A percentile compares a stretch with the other conserved stretches of the same genome.
Conservation (phyloP, 2,888 invertebrate genomes). For the Tetragnatha montana region DNA sequence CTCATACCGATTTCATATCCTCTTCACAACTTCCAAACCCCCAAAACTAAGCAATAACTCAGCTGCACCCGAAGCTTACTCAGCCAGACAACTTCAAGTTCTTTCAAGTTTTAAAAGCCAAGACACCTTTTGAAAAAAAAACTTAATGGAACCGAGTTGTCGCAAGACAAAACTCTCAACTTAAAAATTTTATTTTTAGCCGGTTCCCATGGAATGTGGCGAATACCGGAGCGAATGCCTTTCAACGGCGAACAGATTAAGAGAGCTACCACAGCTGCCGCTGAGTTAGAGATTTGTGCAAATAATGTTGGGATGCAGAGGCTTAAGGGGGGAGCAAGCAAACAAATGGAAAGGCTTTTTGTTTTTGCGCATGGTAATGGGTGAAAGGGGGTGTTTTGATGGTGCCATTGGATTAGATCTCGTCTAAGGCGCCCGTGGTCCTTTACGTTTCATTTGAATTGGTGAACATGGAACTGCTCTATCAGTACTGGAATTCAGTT, state of each 20-base stretch:
- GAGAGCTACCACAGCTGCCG: background rate
- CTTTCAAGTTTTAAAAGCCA: background rate
- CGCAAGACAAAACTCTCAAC: background rate
- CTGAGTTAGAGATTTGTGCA: background rate
- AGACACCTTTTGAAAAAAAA: background rate
- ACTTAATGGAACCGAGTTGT: background rate
- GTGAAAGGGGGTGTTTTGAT: background rate
- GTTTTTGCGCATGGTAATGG: background rate
- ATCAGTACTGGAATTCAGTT: no score
- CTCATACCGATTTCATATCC: no score
- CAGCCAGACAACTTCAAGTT: no score
- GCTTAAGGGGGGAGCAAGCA: background rate
- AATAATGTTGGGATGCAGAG: background rate
- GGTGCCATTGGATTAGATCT: background rate
- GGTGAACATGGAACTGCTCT: no score
- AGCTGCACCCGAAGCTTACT: no score
- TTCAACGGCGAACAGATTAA: background rate
- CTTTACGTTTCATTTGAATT: no score
- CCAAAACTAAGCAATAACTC: no score
- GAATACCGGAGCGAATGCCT: background rate
- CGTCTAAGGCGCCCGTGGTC: no score
- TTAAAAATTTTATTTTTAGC: background rate
- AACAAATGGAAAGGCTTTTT: background rate
- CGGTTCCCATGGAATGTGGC: background rate
- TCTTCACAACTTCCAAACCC: no score